phyloP scores from a whole-genome alignment of 2,888 invertebrate genomes.

The Drosophila affinis region DNA sequence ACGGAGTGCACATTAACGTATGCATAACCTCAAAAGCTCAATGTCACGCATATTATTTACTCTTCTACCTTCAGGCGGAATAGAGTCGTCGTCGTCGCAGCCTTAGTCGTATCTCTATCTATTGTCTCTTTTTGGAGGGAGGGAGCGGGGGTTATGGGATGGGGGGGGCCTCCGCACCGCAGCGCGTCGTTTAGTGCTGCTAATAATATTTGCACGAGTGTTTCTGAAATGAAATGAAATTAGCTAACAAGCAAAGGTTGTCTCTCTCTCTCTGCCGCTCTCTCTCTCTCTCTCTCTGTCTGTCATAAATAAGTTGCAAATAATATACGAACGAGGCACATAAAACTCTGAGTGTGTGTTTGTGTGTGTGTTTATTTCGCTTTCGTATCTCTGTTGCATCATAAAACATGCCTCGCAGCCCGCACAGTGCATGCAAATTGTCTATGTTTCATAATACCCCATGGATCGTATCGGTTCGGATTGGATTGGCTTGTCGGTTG shows the following conservation, averaged over 20 bases:
- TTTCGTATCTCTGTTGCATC: slow-evolving; percentile 51
- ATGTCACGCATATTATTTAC: slow-evolving; percentile 75
- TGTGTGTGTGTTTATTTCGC: slow-evolving; percentile 15
- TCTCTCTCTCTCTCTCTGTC: slow-evolving; percentile 12
- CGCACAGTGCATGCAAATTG: slow-evolving; percentile 67
- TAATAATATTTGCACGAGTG: slow-evolving; percentile 42
- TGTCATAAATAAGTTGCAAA: slow-evolving; percentile 68
- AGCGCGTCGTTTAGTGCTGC: slow-evolving; percentile 12
- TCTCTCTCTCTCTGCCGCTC: not conserved
- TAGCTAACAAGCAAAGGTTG: slow-evolving; percentile 56
- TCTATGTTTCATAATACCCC: slow-evolving; percentile 56
- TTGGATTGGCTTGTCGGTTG: not conserved
- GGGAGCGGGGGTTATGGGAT: no score
- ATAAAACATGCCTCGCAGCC: slow-evolving; percentile 48
- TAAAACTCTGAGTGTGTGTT: slow-evolving; percentile 37
- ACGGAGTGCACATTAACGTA: slow-evolving; percentile 43
- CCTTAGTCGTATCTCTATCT: slow-evolving; percentile 28
- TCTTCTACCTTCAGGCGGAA: slow-evolving; percentile 11
- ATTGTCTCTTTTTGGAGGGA: slow-evolving; percentile 44
- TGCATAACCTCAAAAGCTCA: slow-evolving; percentile 71
- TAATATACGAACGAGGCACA: slow-evolving; percentile 66
- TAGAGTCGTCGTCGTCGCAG: slow-evolving; percentile 6
- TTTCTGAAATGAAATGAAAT: slow-evolving; percentile 58
- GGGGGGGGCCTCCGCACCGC: not conserved
- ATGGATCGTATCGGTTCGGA: not conserved